A percentile compares a stretch with the other conserved stretches of the same genome.
These are phyloP conservation scores for Cottoperca gobio DNA, from an alignment of 2,797 vertebrate species.

Conservation along the genomic window DNA sequence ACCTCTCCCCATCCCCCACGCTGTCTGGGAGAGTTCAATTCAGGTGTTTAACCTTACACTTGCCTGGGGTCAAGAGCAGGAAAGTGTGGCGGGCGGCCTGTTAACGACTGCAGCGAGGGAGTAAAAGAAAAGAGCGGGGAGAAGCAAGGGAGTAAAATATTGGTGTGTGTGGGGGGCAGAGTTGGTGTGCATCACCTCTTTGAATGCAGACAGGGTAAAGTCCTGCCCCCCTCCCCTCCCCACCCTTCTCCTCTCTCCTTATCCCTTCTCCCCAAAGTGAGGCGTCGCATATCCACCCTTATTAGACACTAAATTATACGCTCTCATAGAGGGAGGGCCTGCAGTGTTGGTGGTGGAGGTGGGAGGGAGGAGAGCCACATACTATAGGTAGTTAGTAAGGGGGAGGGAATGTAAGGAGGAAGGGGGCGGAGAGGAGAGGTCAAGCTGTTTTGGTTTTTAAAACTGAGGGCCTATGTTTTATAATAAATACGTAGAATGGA, in stretches of 20 bases:
- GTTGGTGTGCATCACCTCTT: constrained; percentile 38
- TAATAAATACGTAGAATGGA: constrained; percentile 47
- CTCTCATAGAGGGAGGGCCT: constrained; percentile 34
- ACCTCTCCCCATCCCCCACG: not conserved
- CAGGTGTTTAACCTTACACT: constrained; percentile 68
- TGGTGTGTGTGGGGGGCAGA: not conserved
- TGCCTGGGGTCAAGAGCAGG: constrained; percentile 54
- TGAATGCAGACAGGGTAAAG: constrained; percentile 64
- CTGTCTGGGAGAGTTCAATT: constrained; percentile 49
- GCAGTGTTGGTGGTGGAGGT: not conserved
- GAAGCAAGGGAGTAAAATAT: constrained; percentile 36
- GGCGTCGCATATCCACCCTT: constrained; percentile 55
- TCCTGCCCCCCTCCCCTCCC: constrained; percentile 27
- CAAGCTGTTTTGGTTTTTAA: constrained; percentile 64
- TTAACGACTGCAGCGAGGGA: constrained; percentile 58
- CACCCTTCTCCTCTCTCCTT: constrained; percentile 29
- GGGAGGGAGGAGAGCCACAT: constrained; percentile 18
- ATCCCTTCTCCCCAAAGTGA: constrained; percentile 60
- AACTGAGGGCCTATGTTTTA: constrained; percentile 43
- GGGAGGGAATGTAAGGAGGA: constrained; percentile 31
- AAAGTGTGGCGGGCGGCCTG: constrained; percentile 43
- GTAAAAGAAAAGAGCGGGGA: constrained; percentile 3
- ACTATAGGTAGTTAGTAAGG: constrained; percentile 51
- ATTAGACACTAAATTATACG: constrained; percentile 66
- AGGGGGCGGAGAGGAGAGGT: constrained; percentile 48